phyloP scores from a whole-genome alignment of 2,888 invertebrate genomes.

The Lepidochrysops patricia region DNA sequence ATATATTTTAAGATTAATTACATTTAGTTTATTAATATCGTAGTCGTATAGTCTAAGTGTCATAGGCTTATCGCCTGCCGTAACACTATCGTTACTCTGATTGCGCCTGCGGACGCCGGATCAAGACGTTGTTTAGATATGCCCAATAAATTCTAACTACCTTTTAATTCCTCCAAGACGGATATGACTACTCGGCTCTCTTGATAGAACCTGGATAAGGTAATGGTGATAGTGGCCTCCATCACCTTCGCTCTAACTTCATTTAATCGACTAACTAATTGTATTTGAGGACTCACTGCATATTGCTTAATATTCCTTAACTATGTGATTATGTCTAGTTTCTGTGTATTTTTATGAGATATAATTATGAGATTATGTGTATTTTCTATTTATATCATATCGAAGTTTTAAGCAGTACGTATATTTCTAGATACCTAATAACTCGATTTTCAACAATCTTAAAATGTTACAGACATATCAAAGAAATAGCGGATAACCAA shows the following conservation, averaged over 20 bases:
- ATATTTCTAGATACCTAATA: too few relatives aligned
- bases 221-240: neutral
- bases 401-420: too few relatives aligned
- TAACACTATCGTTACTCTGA: conserved; percentile 10
- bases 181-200: neutral
- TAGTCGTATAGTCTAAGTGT: neutral
- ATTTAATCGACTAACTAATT: neutral
- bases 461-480: too few relatives aligned
- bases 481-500: too few relatives aligned
- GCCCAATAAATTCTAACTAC: conserved; percentile 7
- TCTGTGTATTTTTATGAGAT: too few relatives aligned
- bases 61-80: conserved; percentile 4
- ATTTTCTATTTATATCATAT: too few relatives aligned
- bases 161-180: conserved; percentile 8
- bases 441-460: too few relatives aligned
- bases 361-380: too few relatives aligned
- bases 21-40: neutral
- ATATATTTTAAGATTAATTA: too few relatives aligned
- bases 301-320: too few relatives aligned
- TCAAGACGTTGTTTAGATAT: conserved; percentile 11
- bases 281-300: neutral
- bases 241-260: neutral
- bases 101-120: conserved; percentile 5
- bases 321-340: too few relatives aligned
- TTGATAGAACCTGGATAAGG: neutral